Evolutionary conservation across 2,113 vertebrate genomes (phyloP), one percentile per base, ranked within the genome.

Genomic region (Anguilla japonica): DNA sequence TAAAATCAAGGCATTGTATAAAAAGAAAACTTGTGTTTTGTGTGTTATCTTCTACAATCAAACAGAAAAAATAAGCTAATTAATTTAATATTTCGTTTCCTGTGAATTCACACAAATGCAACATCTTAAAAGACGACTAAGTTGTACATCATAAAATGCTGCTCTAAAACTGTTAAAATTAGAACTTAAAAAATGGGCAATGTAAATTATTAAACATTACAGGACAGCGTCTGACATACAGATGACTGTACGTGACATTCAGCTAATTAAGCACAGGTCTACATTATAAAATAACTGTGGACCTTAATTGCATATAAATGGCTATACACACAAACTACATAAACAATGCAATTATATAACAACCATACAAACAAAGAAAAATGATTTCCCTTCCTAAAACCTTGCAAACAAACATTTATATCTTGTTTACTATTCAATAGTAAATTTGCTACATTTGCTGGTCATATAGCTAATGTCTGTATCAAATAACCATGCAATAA

Each of bases 41-140:
- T 93, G 93, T 92, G 93, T 93, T 94, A 86, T 91, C 93, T 95
- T 96, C 96, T 85, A 88, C 87, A 83, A 83, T 83, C 82, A 79
- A 71, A 71, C 26, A 71, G 63, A 71, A 71, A 71, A 71, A 71
- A n/a, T 20, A 71, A n/a, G 5, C 26, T 20, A 71, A 6, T 46
- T 46, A 6, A 46, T 9, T 46, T 46, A 6, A 46, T 9, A 46
- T 46, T 46, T n/a, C 0, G n/a, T 8, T 71, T n/a, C n/a, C 3
- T 7, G 26, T 71, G 26, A 71, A 26, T 7, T n/a, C 63, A 71
- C 26, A 71, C 63, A 71, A 71, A 71, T 71, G 22, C 18, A 60
- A 60, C 57, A 60, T 60, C 18, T 60, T 5, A 71, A 20, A 20
- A 71, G 2, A 8, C 20, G 4, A 63, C 18, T 18, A 18, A 20